phyloP scores from a whole-genome alignment of 2,113 vertebrate genomes.

The Lampris megalopsis region DNA sequence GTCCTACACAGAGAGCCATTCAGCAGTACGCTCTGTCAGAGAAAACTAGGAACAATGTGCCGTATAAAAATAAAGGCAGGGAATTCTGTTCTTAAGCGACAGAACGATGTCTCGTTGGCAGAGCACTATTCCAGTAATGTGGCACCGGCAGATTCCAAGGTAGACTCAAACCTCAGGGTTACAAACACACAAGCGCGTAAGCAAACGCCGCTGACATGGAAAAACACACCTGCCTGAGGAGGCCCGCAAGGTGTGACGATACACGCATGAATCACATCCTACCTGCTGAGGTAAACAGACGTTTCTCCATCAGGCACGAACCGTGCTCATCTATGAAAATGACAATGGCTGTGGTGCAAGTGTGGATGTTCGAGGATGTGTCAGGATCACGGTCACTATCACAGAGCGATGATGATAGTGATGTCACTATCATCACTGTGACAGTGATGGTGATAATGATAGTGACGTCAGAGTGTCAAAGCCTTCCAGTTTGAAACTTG shows the following conservation, averaged over 20 bases:
- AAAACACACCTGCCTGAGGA: conserved; percentile 47
- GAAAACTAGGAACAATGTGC: not conserved
- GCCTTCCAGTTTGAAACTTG: no score
- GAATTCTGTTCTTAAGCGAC: conserved; percentile 1
- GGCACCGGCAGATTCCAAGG: conserved; percentile 63
- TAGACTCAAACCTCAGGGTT: conserved; percentile 11
- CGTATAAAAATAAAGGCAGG: not conserved
- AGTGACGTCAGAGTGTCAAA: no score
- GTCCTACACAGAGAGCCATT: not conserved
- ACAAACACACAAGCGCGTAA: conserved; percentile 28
- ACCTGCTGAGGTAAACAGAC: conserved; percentile 26
- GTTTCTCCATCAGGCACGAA: conserved; percentile 10
- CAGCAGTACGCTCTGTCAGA: not conserved
- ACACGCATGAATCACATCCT: conserved; percentile 64
- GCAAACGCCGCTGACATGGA: conserved; percentile 17
- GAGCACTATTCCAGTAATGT: conserved; percentile 62
- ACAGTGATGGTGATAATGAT: no score
- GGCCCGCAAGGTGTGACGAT: conserved; percentile 65
- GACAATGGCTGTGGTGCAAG: not conserved
- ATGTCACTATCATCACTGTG: no score
- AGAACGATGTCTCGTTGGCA: not conserved
- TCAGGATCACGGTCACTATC: no score
- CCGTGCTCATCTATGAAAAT: conserved; percentile 2
- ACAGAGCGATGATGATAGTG: no score
- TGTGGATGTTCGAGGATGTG: not conserved